phyloP scores from a whole-genome alignment of 2,888 invertebrate genomes.

The Ctena decussata region DNA sequence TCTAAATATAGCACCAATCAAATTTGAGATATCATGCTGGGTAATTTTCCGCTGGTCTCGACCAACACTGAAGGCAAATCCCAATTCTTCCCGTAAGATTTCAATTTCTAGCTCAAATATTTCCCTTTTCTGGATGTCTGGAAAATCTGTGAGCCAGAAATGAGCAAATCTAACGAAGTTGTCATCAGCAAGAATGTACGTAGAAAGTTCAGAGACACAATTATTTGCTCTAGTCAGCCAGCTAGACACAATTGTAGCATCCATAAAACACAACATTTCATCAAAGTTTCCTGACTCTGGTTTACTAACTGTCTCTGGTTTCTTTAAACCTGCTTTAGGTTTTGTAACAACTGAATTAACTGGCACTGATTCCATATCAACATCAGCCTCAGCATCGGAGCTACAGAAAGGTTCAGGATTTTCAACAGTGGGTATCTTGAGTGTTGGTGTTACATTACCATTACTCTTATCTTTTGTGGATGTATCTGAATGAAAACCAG shows the following conservation, averaged over 20 bases:
- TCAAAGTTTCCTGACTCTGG: constrained; percentile 79
- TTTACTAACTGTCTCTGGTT: constrained; percentile 37
- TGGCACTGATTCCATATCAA: constrained; percentile 49
- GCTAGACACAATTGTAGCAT: constrained; percentile 84
- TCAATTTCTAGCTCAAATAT: constrained; percentile 84
- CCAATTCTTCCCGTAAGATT: constrained; percentile 83
- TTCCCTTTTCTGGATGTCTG: constrained; percentile 81
- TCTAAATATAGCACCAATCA: constrained; percentile 83
- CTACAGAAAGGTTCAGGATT: not conserved
- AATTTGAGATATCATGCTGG: constrained; percentile 76
- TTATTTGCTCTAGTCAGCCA: constrained; percentile 83
- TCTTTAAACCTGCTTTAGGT: not conserved
- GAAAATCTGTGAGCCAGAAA: constrained; percentile 85
- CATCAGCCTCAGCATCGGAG: constrained; percentile 7
- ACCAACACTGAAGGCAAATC: constrained; percentile 84
- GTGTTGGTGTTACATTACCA: not conserved
- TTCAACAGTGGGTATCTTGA: not conserved
- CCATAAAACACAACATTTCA: constrained; percentile 83
- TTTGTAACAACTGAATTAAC: constrained; percentile 5
- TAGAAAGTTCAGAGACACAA: constrained; percentile 77
- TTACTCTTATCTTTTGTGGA: not conserved
- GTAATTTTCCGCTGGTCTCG: constrained; percentile 77
- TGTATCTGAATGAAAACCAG: not conserved
- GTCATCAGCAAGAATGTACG: constrained; percentile 79
- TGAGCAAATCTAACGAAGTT: constrained; percentile 86